Base-by-base conservation (phyloP, 1,140 invertebrate species). In the Drosophila sulfurigaster region DNA sequence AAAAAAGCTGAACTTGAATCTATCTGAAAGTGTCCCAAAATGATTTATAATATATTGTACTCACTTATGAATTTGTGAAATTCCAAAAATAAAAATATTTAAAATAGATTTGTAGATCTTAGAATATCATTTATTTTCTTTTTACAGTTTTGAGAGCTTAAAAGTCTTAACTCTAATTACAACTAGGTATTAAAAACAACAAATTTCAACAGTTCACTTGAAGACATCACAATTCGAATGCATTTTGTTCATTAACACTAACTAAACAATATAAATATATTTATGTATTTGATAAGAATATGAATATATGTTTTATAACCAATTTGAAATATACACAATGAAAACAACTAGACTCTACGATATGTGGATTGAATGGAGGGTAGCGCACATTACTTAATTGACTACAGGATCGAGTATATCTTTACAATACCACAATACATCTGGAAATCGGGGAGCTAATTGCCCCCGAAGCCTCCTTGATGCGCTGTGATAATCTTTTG, bases 121-220 rank as follows among this genome's bases (percentile, higher is more conserved):
- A 68, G 5, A 7, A 48, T 74, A 62, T 72, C 57, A 60, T 69
- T 76, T 76, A 46, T 67, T 67, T 64, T 57, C 65, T 56, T 51
- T 63, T 51, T 67, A 76, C 62, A 72, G 54, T 73, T 79, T 38
- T 66, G 56, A 75, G 54, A 70, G 60, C 76, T 82, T 82, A 86
- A 15, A 72, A 15, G 59, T 72, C 68, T 65, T 64, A 77, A 30
- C 15, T 28, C 32, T 77, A 73, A 10, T 60, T 73, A 72, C 60
- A 32, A 56, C 65, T 69, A 75, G 49, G 45, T 51, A 72, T 58
- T 66, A 72, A 83, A 88, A 78, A 78, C 80, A 81, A 81, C 10
- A 80, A 88, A 88, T 88, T 88, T 89, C 85, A 88, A 88, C 83
- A 88, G 81, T 89, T 83, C 74, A 88, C 83, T 88, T 87, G 74